Evolutionary conservation across 2,113 vertebrate genomes (phyloP), one percentile per base, ranked within the genome.

Genomic region (Cinclus mexicanus): DNA sequence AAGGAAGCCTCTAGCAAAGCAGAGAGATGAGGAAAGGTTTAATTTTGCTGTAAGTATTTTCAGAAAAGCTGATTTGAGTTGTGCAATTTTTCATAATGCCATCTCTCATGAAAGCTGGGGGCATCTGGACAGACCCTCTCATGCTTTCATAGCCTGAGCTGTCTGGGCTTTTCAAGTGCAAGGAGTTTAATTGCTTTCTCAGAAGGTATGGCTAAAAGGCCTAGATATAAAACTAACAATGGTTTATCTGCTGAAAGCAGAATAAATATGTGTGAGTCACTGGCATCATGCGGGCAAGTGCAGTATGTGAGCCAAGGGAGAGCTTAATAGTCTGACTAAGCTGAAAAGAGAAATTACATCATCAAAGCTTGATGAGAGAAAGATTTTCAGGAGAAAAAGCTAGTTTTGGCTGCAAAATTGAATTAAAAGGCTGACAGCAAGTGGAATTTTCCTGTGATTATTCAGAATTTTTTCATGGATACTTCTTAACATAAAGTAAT

Each of bases 251-350:
- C 39, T 67, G 41, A 94, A 89, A 94, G 71, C 4, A 2, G 50
- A 86, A 83, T 90, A 90, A 96, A 65, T 95, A 59, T 31, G 18
- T 5, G 19, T 96, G 89, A 94, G 71, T 96, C 96, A 97, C 52
- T 93, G 79, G 87, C 65, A 91, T 94, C 71, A 85, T 29, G 65
- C 1, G 7, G 53, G 15, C 74, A 85, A 87, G 50, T 33, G 37
- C 35, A 31, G 14, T 33, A 31, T 24, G 26, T 86, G 83, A 94
- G 41, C 74, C 77, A 77, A 86, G 46, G 28, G 50, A 42, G 50
- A 57, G n/a, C 35, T 80, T 71, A 31, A 67, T 47, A 41, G 9
- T 46, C 64, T 90, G 85, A 90, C 29, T 81, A 89, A 91, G 74
- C 37, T 72, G 78, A 79, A 94, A 70, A 84, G 52, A 94, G n/a